Base-by-base conservation (phyloP, 2,113 vertebrate species). In the Neopipo cinnamomea region DNA sequence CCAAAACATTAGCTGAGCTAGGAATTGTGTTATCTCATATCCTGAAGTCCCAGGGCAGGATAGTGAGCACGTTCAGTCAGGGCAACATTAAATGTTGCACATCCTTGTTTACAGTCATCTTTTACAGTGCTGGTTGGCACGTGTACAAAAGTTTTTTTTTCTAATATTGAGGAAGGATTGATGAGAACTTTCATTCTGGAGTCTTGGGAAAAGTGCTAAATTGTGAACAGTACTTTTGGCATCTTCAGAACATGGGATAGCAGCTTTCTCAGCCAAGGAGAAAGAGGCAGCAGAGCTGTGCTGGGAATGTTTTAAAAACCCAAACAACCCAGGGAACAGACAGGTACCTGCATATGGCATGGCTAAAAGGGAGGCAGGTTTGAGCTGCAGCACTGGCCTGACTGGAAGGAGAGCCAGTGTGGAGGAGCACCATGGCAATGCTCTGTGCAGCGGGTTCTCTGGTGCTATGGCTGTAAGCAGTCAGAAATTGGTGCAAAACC, bases 351-450 rank as follows among this genome's bases (percentile, higher is more conserved):
- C n/a, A 41, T 37, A 41, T 1, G 2, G 10, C n/a, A 73, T 85
- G 58, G 28, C 35, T 82, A 20, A 67, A 77, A 59, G 10, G 9
- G 19, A 5, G 17, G 13, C 6, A 33, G 0, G 0, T 75, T 44
- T 78, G 41, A 62, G 49, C 22, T 46, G 4, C 5, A 28, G 27
- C 1, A 3, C 14, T 41, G 35, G 22, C 1, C 0, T 55, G 62
- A 30, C 61, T 2, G 1, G 30, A 19, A 74, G 61, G 24, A 67
- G 20, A 86, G 18, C 20, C 10, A 3, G 8, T 0, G 1, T 12
- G 42, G 46, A 91, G 53, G 16, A 67, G 39, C 49, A 33, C 33
- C 0, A 1, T 10, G 8, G 33, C 39, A 39, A 9, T 2, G 25
- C 37, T 84, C 53, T 9, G 1, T 50, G 47, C 33, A 33, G 25